Evolutionary conservation across 2,888 invertebrate species (phyloP).

Genomic region (Ichneumoninae sp.): DNA sequence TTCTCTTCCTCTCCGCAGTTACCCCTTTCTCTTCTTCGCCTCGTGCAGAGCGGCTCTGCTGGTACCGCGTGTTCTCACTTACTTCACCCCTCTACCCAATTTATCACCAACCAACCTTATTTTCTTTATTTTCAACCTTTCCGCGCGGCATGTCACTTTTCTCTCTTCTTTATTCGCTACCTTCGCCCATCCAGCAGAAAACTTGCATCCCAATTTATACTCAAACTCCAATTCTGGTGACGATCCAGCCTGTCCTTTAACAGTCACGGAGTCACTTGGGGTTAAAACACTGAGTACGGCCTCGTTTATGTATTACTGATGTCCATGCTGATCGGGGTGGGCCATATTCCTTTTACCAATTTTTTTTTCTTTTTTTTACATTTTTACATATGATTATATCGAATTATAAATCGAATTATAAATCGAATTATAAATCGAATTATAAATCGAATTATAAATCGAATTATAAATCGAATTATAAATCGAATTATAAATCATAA

Average conservation of each 20-base stretch:
- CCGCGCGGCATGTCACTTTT: conserved; percentile 26
- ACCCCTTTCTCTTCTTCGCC: conserved; percentile 27
- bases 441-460: not conserved
- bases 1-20: conserved; percentile 5
- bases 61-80: conserved; percentile 63
- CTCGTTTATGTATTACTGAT: too few relatives aligned
- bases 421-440: not conserved
- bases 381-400: too few relatives aligned
- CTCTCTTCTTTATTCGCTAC: conserved; percentile 24
- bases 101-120: conserved; percentile 75
- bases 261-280: not conserved
- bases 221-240: not conserved
- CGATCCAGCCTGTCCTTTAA: not conserved
- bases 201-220: conserved; percentile 17
- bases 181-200: conserved; percentile 26
- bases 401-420: not conserved
- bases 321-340: too few relatives aligned
- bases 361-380: too few relatives aligned
- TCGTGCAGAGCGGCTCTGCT: conserved; percentile 38
- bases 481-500: not conserved
- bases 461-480: too few relatives aligned
- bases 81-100: conserved; percentile 66
- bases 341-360: too few relatives aligned
- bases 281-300: too few relatives aligned
- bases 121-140: conserved; percentile 69